Percentiles rank a stretch among this genome's conserved stretches.
Conservation (phyloP, 2,888 invertebrate species). For the Mesochorus sp. region DNA sequence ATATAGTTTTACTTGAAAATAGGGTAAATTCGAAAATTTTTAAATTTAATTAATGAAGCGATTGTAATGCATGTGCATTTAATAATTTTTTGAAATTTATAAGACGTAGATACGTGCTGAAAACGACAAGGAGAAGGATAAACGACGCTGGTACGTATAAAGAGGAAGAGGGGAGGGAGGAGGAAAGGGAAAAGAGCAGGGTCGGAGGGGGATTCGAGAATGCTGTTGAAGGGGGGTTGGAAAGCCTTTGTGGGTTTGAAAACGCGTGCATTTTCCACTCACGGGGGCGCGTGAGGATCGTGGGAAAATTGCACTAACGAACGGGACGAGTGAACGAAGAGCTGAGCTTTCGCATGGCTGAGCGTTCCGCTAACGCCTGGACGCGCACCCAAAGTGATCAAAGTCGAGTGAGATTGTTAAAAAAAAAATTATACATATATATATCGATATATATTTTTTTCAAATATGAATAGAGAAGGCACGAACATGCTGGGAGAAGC, state of each 20-base stretch:
- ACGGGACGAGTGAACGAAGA: slow-evolving; percentile 47
- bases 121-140: not conserved
- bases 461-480: not conserved
- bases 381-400: slow-evolving; percentile 54
- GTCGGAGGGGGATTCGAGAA: slow-evolving; percentile 25
- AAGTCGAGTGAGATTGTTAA: slow-evolving; percentile 35
- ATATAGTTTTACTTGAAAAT: too few relatives aligned
- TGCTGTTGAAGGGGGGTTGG: slow-evolving; percentile 12
- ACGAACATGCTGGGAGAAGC: not conserved
- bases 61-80: too few relatives aligned
- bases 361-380: slow-evolving; percentile 45
- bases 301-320: slow-evolving; percentile 60
- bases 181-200: not conserved
- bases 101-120: not conserved
- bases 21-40: too few relatives aligned
- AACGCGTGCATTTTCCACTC: slow-evolving; percentile 58
- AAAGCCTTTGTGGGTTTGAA: slow-evolving; percentile 51
- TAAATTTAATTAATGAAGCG: too few relatives aligned
- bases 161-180: slow-evolving; percentile 19
- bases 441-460: not conserved
- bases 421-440: not conserved
- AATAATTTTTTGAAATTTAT: not conserved
- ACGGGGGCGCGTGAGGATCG: slow-evolving; percentile 53
- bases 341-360: slow-evolving; percentile 48
- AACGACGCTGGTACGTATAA: slow-evolving; percentile 30